phyloP scores from a whole-genome alignment of 2,888 invertebrate species.

The Ferdinandea cuprea region DNA sequence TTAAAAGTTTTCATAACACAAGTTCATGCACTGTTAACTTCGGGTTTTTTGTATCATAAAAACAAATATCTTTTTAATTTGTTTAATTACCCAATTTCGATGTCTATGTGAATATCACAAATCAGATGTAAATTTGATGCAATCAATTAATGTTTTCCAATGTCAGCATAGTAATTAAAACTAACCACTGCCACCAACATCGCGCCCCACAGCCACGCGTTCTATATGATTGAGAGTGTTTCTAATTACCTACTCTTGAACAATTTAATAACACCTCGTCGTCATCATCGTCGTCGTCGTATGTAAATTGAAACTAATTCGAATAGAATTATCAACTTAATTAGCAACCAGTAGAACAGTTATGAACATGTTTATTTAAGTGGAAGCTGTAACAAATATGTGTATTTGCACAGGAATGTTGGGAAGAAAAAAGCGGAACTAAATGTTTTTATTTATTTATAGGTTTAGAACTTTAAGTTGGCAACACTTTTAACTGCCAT shows the following conservation, averaged over 20 bases:
- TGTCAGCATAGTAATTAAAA: conserved; percentile 43
- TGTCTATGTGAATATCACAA: not conserved
- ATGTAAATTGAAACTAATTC: conserved; percentile 44
- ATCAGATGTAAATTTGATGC: conserved; percentile 17
- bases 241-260: conserved; percentile 15
- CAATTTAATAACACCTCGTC: conserved; percentile 17
- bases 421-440: too few species aligned
- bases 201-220: not conserved
- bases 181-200: not conserved
- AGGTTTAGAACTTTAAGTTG: too few species aligned
- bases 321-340: conserved; percentile 29
- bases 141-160: conserved; percentile 35
- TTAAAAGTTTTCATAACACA: too few species aligned
- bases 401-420: conserved; percentile 2
- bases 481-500: too few species aligned
- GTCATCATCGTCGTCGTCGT: too few species aligned
- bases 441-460: too few species aligned
- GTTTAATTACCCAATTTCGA: not conserved
- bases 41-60: not conserved
- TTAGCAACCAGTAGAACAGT: conserved; percentile 22
- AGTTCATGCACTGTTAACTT: conserved; percentile 14
- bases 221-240: not conserved
- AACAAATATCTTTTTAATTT: not conserved
- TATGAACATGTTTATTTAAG: conserved; percentile 6
- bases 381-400: too few species aligned